These are phyloP conservation scores for Microcebus jonahi DNA, from an alignment of 2,113 vertebrate genomes.

Conservation along the genomic window DNA sequence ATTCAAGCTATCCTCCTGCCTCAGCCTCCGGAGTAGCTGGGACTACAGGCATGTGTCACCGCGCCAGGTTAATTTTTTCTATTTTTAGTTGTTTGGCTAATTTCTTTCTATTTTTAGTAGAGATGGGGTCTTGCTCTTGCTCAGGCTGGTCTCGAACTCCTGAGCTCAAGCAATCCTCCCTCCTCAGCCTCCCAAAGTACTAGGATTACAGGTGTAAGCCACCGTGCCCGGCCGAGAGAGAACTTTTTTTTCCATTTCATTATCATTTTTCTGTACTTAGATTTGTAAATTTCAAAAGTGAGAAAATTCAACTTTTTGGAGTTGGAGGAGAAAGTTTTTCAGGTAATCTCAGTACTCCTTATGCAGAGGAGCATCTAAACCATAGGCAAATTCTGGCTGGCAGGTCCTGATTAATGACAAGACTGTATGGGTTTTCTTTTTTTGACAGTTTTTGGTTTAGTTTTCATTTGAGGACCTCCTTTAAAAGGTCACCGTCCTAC, in stretches of 20 bases:
- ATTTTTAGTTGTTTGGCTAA: no score
- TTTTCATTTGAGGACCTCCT: conserved; percentile 42
- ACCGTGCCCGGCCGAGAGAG: background rate
- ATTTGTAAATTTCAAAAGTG: conserved; percentile 34
- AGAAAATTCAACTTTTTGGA: background rate
- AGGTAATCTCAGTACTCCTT: background rate
- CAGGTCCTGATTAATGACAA: conserved; percentile 52
- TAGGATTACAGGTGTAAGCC: no score
- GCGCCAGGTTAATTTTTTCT: no score
- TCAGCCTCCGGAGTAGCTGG: no score
- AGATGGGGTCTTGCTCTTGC: no score
- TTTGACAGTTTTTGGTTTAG: conserved; percentile 31
- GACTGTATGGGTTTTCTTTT: background rate
- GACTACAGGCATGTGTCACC: no score
- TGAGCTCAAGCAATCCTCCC: no score
- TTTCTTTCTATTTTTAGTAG: no score
- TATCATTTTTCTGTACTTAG: background rate
- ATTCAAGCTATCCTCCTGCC: no score
- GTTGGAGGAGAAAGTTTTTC: background rate
- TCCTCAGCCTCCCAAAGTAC: no score
- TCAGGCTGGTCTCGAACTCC: no score
- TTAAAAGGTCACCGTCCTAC: conserved; percentile 47
- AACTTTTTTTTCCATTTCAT: background rate
- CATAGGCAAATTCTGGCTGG: background rate
- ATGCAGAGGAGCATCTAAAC: background rate